phyloP scores from a whole-genome alignment of 2,797 vertebrate species.

The Coregonus suidteri region DNA sequence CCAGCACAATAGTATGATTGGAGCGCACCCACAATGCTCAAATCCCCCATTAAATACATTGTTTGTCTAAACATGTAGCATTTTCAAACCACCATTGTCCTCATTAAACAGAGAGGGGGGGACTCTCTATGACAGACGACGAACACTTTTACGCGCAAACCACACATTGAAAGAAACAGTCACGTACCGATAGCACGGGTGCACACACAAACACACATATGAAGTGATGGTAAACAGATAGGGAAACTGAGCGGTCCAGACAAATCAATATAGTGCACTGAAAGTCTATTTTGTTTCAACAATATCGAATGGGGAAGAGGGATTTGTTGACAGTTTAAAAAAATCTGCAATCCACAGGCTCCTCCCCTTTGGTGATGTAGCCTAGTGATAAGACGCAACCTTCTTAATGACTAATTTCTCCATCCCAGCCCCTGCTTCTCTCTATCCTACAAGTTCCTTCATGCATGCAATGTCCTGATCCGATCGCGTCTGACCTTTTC shows the following conservation, averaged over 20 bases:
- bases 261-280: not conserved
- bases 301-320: not conserved
- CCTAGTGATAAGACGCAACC: slow-evolving; percentile 54
- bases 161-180: not conserved
- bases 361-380: slow-evolving; percentile 62
- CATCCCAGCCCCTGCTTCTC: slow-evolving; percentile 42
- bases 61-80: slow-evolving; percentile 59
- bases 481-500: slow-evolving; percentile 36
- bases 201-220: not conserved
- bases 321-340: slow-evolving; percentile 41
- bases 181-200: not conserved
- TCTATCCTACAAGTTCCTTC: slow-evolving; percentile 37
- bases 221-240: not conserved
- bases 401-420: slow-evolving; percentile 79
- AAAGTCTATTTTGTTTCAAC: not conserved
- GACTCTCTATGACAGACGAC: not conserved
- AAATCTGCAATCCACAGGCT: slow-evolving; percentile 56
- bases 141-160: slow-evolving; percentile 2
- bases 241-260: not conserved
- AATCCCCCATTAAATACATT: slow-evolving; percentile 5
- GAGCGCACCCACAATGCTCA: not conserved
- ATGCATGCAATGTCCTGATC: slow-evolving; percentile 48
- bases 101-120: slow-evolving; percentile 48
- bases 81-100: slow-evolving; percentile 51
- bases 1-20: slow-evolving; percentile 8